Evolutionary conservation across 2,113 vertebrate species (phyloP), one percentile per base, ranked within the genome.

Genomic region (Archilochus colubris): DNA sequence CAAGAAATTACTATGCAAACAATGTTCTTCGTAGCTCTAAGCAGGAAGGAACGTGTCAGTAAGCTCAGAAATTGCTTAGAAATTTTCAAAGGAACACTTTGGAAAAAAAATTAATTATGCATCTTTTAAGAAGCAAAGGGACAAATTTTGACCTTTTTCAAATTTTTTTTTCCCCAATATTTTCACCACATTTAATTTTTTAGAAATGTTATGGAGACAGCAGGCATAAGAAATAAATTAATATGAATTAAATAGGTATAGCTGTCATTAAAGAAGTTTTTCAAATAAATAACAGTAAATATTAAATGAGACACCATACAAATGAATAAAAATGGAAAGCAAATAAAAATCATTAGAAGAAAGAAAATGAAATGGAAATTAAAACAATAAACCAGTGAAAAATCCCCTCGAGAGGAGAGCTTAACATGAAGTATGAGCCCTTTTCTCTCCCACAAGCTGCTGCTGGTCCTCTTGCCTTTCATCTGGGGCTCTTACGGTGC

Each of bases 41-140:
- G 74, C 51, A 82, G 46, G 70, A 94, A 87, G 54, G 62, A 91
- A 50, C 36, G 11, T 14, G 50, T 50, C 80, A 89, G 6, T 73
- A 82, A 91, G 46, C 68, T 62, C 22, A 46, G 62, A 74, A 89
- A 79, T 73, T 68, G 81, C n/a, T 6, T 6, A 10, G 76, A 61
- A 31, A 28, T 69, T 78, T 91, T 90, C 74, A 73, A 76, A 78
- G 63, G 54, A 89, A 30, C 14, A 9, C 19, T 76, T 64, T 8
- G 14, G 12, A 27, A 55, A 83, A 72, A 23, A 46, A 62, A 14
- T 9, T 13, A 48, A 66, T 74, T 77, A 59, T 30, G 5, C 3
- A 8, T 67, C 9, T 88, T 51, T 50, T 83, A 27, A 57, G 53
- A 76, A 88, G 53, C 72, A 88, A 70, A 7, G 11, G 23, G 27